Conservation (phyloP, 1,140 invertebrate genomes). For the Neodiprion virginianus region DNA sequence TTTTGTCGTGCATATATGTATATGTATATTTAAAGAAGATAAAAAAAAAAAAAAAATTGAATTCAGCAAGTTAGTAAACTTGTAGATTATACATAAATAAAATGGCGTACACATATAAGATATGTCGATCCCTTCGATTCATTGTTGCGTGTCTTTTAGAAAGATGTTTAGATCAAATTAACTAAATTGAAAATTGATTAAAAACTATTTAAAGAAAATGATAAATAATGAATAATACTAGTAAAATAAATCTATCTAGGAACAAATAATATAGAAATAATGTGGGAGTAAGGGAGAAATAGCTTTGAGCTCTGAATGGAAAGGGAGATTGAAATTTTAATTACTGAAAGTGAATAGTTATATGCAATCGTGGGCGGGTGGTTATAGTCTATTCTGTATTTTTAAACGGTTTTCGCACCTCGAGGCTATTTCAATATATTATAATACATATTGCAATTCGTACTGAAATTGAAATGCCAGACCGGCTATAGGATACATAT, state of each 20-base stretch:
- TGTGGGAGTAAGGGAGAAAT: background rate
- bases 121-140: constrained; percentile 26
- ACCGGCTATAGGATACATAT: background rate
- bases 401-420: background rate
- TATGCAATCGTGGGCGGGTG: background rate
- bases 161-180: constrained; percentile 38
- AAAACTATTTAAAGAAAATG: background rate
- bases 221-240: background rate
- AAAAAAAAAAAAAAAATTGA: constrained; percentile 10
- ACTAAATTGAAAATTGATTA: constrained; percentile 1
- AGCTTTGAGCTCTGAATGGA: too few species aligned
- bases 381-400: background rate
- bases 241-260: constrained; percentile 1
- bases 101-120: background rate
- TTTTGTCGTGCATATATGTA: background rate
- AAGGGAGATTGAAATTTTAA: too few species aligned
- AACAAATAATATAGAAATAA: background rate
- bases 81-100: constrained; percentile 9
- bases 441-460: background rate
- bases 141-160: constrained; percentile 45
- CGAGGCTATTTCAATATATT: background rate
- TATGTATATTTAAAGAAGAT: constrained; percentile 10
- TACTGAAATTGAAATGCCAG: background rate
- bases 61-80: constrained; percentile 11
- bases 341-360: background rate